phyloP scores from a whole-genome alignment of 2,888 invertebrate genomes.

The Nemurella pictetii region DNA sequence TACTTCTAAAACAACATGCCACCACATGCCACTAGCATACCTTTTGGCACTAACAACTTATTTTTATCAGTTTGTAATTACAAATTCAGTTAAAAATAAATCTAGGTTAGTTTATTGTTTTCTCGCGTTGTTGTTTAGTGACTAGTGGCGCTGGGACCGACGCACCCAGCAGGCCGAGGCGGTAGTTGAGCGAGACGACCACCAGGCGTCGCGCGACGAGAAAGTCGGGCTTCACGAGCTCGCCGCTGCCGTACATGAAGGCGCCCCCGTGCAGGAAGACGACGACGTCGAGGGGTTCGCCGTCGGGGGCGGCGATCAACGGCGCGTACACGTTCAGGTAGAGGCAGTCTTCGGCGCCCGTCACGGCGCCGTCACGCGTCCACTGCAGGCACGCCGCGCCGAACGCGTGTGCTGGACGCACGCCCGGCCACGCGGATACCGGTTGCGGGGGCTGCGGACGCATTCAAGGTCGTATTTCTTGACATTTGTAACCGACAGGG shows the following conservation, averaged over 20 bases:
- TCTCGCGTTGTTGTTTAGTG: no score
- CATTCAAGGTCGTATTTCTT: no score
- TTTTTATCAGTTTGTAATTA: no score
- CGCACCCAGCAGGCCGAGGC: conserved; percentile 11
- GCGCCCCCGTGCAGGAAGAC: conserved; percentile 70
- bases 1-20: no score
- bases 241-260: conserved; percentile 64
- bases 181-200: conserved; percentile 16
- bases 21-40: neutral
- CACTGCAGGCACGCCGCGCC: conserved; percentile 14
- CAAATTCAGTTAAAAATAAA: no score
- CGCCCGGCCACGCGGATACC: neutral
- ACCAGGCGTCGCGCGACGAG: neutral
- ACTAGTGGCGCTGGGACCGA: neutral
- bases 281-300: conserved; percentile 57
- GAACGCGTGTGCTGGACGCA: neutral
- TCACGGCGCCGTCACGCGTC: neutral
- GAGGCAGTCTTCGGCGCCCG: conserved; percentile 21
- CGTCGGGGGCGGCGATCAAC: neutral
- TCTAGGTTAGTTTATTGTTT: no score
- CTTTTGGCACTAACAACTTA: no score
- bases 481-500: no score
- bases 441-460: conserved; percentile 5
- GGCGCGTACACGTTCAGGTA: conserved; percentile 17
- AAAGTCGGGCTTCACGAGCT: conserved; percentile 50